Conservation (phyloP, 1,140 invertebrate species). For the Mercenaria mercenaria region DNA sequence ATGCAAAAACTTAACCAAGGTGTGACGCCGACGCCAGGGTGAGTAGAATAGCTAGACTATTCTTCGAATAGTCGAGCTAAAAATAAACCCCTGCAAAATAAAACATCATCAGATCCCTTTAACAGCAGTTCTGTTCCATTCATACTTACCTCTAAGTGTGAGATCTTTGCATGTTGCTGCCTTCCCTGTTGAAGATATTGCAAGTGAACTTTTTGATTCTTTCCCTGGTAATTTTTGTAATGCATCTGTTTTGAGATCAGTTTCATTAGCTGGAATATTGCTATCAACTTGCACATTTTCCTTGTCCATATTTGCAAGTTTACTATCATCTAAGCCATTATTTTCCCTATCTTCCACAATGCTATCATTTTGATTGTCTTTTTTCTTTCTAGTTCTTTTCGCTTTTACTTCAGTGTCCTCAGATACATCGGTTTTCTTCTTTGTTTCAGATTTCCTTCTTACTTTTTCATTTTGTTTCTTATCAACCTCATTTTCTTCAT, state of each 20-base stretch:
- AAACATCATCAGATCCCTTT: too few species aligned
- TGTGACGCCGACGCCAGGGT: too few species aligned
- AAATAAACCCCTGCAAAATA: too few species aligned
- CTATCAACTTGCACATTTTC: slow-evolving; percentile 15
- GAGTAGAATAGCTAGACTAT: too few species aligned
- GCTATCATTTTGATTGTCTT: slow-evolving; percentile 46
- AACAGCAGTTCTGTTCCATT: too few species aligned
- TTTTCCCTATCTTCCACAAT: not conserved
- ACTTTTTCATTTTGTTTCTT: slow-evolving; percentile 6
- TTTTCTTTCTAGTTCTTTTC: slow-evolving; percentile 17
- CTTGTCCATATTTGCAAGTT: slow-evolving; percentile 4
- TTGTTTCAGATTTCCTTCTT: slow-evolving; percentile 9
- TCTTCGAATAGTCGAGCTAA: too few species aligned
- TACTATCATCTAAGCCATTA: not conserved
- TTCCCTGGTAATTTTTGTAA: not conserved
- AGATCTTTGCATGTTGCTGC: slow-evolving; percentile 76
- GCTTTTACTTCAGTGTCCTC: not conserved
- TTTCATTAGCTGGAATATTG: not conserved
- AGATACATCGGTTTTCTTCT: slow-evolving; percentile 36
- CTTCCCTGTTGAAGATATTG: slow-evolving; percentile 10
- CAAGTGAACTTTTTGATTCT: not conserved
- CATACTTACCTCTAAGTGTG: slow-evolving; percentile 77
- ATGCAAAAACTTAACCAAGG: too few species aligned
- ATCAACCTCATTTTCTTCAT: not conserved
- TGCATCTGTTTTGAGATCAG: not conserved